Evolutionary conservation across 2,888 invertebrate genomes (phyloP).

Genomic region (Timandra comae): DNA sequence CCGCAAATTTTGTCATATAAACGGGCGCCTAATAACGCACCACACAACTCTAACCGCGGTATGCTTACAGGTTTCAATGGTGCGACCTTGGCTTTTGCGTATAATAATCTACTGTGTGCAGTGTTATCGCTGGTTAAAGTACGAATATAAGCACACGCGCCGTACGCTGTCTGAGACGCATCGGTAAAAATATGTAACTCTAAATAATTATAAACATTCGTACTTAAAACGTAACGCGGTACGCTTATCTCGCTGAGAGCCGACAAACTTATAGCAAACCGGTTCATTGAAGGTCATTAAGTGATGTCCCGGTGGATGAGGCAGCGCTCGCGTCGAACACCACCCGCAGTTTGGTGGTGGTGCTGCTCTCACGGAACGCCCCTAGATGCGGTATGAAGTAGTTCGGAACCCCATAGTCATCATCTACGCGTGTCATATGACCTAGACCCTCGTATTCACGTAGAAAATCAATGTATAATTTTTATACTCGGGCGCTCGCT

Average conservation of each 20-base stretch:
- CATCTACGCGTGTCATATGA: slow-evolving; percentile 15
- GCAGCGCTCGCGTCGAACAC: slow-evolving; percentile 18
- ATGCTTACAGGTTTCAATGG: slow-evolving; percentile 19
- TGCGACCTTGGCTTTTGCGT: slow-evolving; percentile 25
- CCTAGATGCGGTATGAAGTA: slow-evolving; percentile 23
- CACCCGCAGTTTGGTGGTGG: slow-evolving; percentile 16
- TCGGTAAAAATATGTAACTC: slow-evolving; percentile 5
- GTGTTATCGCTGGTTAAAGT: not conserved
- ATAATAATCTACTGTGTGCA: not conserved
- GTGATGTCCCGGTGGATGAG: not conserved
- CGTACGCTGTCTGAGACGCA: slow-evolving; percentile 3
- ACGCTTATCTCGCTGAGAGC: not conserved
- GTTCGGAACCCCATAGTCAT: not conserved
- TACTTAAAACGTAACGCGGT: not conserved
- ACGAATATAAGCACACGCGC: slow-evolving; percentile 3
- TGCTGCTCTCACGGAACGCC: slow-evolving; percentile 14
- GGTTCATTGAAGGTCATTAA: not conserved
- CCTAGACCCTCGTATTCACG: slow-evolving; percentile 13
- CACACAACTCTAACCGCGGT: slow-evolving; percentile 25
- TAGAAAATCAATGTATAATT: slow-evolving; percentile 14
- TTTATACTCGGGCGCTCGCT: not conserved
- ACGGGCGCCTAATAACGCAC: slow-evolving; percentile 19
- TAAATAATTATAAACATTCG: too few relatives aligned
- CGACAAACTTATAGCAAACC: not conserved
- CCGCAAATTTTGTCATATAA: slow-evolving; percentile 16